Evolutionary conservation across 1,140 invertebrate genomes (phyloP), one percentile per base, ranked within the genome.

Genomic region (Pantala flavescens): DNA sequence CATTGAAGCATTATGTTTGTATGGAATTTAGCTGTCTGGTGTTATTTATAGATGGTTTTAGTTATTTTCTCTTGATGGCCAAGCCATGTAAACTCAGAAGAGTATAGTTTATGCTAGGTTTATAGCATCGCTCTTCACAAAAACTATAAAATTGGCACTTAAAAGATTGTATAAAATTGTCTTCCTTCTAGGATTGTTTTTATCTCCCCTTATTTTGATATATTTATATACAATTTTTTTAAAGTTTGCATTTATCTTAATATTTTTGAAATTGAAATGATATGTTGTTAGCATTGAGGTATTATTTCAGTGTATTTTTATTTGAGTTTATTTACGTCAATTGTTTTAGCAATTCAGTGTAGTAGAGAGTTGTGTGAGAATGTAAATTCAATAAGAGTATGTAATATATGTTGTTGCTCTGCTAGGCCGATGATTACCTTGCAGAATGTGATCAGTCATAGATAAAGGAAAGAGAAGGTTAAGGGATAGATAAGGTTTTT

Each of bases 171-270:
- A 63, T 36, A 63, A 63, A 63, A 19, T 63, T 63, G 49, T 63
- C 49, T 63, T 63, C n/a, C 49, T 63, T 63, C 16, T 63, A 63
- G 49, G 49, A 16, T 7, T 63, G 49, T 63, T 19, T 63, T 63
- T 63, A 63, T 63, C 49, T 19, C n/a, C 49, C 49, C 49, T 16
- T 63, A 63, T 63, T 63, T 63, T 63, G 49, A 63, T 63, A 63
- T 63, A 63, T 63, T 63, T 63, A 63, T 63, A 63, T 21, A 63
- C 28, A 63, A 21, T 63, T 63, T 63, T 49, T 63, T 63, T 63
- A 63, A 63, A 63, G 49, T 63, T 63, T 63, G 49, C 49, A 63
- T 63, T 63, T 63, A 63, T 63, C 49, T 19, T 63, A 19, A 16
- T 63, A 63, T 63, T 63, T 63, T 63, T 63, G n/a, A 63, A 63